Conservation (phyloP, 2,888 invertebrate species). For the Apamea crenata region DNA sequence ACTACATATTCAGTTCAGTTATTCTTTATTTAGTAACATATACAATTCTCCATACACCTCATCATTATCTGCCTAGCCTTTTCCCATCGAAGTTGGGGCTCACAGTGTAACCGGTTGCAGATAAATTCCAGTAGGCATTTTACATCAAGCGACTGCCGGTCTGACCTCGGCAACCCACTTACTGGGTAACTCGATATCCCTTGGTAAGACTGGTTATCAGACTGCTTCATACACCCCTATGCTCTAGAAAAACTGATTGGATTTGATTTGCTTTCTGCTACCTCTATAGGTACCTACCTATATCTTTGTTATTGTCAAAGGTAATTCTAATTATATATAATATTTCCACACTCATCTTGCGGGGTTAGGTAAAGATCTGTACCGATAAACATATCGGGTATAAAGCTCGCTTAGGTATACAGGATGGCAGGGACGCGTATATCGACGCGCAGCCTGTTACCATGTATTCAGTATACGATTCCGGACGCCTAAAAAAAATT, state of each 20-base stretch:
- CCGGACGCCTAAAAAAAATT: too few species aligned
- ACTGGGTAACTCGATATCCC: neutral
- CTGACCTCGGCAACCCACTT: neutral
- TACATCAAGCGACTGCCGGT: neutral
- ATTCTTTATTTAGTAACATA: neutral
- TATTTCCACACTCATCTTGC: neutral
- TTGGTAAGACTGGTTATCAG: neutral
- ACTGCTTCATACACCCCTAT: too few species aligned
- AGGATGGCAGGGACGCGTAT: too few species aligned
- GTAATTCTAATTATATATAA: neutral
- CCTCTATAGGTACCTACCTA: neutral
- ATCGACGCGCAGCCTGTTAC: too few species aligned
- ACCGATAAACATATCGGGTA: neutral
- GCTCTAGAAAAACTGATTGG: neutral
- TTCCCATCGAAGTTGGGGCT: neutral
- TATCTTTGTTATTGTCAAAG: neutral
- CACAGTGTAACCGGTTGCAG: neutral
- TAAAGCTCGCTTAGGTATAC: neutral
- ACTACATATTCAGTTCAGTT: neutral
- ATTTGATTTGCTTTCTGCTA: neutral
- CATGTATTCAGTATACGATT: too few species aligned
- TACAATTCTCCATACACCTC: neutral
- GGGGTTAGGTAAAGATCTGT: neutral
- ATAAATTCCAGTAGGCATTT: neutral
- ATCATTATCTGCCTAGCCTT: neutral